Evolutionary conservation across 2,113 vertebrate species (phyloP).

Genomic region (Sebastes schlegelii): DNA sequence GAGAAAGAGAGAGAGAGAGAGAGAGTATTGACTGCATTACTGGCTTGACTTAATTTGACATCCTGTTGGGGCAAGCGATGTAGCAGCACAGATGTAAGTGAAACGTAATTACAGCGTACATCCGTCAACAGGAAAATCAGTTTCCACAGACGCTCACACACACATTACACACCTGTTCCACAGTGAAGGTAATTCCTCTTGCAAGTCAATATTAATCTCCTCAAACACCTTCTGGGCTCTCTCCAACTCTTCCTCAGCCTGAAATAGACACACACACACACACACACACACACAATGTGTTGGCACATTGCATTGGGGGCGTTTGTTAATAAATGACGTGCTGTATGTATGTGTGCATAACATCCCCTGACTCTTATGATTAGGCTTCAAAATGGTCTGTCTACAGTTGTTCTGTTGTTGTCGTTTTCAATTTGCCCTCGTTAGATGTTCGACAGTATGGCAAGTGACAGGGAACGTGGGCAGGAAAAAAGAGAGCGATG

Average conservation of each 20-base stretch:
- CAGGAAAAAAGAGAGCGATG: not conserved
- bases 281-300: conserved; percentile 10
- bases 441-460: not conserved
- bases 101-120: conserved; percentile 13
- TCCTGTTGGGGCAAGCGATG: conserved; percentile 6
- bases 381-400: not conserved
- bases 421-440: conserved; percentile 3
- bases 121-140: conserved; percentile 29
- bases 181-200: conserved; percentile 96
- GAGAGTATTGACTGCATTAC: conserved; percentile 14
- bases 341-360: not conserved
- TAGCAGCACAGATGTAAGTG: conserved; percentile 4
- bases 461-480: not conserved
- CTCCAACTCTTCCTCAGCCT: conserved; percentile 97
- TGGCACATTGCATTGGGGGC: not conserved
- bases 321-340: not conserved
- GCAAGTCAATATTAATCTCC: conserved; percentile 96
- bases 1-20: conserved; percentile 31
- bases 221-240: conserved; percentile 99
- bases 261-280: conserved; percentile 53
- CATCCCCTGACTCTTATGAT: not conserved
- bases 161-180: conserved; percentile 93
- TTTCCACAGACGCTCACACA: not conserved
- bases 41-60: conserved; percentile 13
- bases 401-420: not conserved